These are phyloP conservation scores for Bimastos eiseni DNA, from an alignment of 2,888 invertebrate genomes.

Conservation along the genomic window DNA sequence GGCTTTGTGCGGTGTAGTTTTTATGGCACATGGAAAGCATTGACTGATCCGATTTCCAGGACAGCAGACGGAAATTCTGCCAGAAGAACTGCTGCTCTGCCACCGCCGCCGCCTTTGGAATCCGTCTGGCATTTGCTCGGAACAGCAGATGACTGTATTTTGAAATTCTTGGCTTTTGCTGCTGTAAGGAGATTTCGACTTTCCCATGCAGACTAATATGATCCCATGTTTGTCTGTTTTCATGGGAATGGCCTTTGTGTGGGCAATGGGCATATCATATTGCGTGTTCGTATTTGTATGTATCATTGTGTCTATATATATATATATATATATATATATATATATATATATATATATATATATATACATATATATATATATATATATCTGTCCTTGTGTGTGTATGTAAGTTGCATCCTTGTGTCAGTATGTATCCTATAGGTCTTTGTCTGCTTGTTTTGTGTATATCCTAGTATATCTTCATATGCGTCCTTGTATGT, in stretches of 20 bases:
- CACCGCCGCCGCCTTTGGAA: neutral
- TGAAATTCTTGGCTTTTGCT: neutral
- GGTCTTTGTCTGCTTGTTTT: no score
- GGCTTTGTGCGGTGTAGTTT: neutral
- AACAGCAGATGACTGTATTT: neutral
- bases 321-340: no score
- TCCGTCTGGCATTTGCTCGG: neutral
- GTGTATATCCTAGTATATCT: no score
- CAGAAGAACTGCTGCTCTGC: neutral
- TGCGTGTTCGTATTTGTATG: neutral
- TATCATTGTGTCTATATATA: neutral
- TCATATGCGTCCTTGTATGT: neutral
- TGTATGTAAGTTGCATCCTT: neutral
- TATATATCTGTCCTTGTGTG: neutral
- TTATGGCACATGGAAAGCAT: neutral
- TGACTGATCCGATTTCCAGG: neutral
- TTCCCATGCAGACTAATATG: neutral
- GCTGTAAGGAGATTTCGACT: neutral
- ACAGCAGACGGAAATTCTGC: neutral
- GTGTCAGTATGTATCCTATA: no score
- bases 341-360: no score
- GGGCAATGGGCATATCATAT: neutral
- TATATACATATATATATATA: neutral
- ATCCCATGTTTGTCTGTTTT: conserved; percentile 13
- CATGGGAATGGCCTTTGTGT: neutral